Percentiles rank a stretch among this genome's conserved stretches.
phyloP scores from a whole-genome alignment of 1,140 invertebrate species.

The Heliconius eleuchia region DNA sequence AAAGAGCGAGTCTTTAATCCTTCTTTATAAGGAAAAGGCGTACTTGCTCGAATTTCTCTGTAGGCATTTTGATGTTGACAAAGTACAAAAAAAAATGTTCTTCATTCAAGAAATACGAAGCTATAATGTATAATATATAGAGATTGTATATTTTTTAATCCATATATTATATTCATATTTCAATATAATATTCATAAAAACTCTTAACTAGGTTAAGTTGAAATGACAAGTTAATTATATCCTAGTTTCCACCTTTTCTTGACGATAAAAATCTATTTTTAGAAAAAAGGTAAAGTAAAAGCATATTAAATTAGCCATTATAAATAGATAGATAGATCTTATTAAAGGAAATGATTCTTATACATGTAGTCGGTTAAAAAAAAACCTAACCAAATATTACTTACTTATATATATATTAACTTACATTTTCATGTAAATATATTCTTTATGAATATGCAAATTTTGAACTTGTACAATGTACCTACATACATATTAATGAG shows the following conservation, averaged over 20 bases:
- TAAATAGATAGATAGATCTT: too few relatives aligned
- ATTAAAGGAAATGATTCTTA: too few relatives aligned
- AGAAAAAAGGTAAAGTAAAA: too few relatives aligned
- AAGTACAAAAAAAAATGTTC: background rate
- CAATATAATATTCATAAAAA: too few relatives aligned
- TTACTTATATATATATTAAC: background rate
- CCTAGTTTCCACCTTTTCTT: too few relatives aligned
- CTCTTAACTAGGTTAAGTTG: too few relatives aligned
- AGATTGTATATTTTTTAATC: too few relatives aligned
- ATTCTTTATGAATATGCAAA: background rate
- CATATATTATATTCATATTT: too few relatives aligned
- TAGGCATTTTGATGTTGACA: background rate
- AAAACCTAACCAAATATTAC: background rate
- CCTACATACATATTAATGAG: slow-evolving; percentile 27
- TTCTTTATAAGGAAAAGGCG: slow-evolving; percentile 35
- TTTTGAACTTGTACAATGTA: background rate
- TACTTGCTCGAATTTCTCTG: background rate
- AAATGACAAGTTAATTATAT: too few relatives aligned
- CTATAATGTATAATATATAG: background rate
- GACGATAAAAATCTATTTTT: too few relatives aligned
- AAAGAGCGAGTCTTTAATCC: slow-evolving; percentile 32
- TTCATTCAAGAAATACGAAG: background rate
- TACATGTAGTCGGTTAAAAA: too few relatives aligned
- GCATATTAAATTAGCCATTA: too few relatives aligned
- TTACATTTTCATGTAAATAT: background rate